Evolutionary conservation across 2,113 vertebrate genomes (phyloP).

Genomic region (Calyptomena viridis): DNA sequence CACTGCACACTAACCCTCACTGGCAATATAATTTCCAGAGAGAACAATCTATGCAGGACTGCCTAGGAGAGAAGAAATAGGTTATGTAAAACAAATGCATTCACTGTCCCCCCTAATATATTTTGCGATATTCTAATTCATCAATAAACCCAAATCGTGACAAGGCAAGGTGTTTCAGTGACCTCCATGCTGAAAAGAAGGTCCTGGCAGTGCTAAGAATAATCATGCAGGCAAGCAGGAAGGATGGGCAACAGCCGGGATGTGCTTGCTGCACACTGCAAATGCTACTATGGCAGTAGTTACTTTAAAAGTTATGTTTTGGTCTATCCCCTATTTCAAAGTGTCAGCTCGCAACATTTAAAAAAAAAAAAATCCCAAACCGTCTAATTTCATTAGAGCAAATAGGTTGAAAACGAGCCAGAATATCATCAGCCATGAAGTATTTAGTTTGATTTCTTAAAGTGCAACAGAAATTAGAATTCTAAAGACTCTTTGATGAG

Average conservation of each 20-base stretch:
- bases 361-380: background rate
- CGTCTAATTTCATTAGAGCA: background rate
- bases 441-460: background rate
- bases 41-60: background rate
- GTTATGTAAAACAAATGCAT: accelerated
- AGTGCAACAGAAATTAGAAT: background rate
- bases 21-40: background rate
- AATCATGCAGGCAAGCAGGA: background rate
- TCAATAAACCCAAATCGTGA: background rate
- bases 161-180: accelerated
- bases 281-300: background rate
- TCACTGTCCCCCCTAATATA: background rate
- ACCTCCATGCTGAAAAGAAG: background rate
- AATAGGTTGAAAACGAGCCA: background rate
- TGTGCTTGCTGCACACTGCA: background rate
- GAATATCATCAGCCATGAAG: background rate
- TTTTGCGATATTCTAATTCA: background rate
- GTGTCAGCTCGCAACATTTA: background rate
- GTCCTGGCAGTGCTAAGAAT: background rate
- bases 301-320: background rate
- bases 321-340: background rate
- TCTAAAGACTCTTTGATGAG: background rate
- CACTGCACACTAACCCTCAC: background rate
- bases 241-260: background rate
- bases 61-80: background rate